These are phyloP conservation scores for Rhimphoctona megacephalus DNA, from an alignment of 2,888 invertebrate genomes.

Conservation along the genomic window DNA sequence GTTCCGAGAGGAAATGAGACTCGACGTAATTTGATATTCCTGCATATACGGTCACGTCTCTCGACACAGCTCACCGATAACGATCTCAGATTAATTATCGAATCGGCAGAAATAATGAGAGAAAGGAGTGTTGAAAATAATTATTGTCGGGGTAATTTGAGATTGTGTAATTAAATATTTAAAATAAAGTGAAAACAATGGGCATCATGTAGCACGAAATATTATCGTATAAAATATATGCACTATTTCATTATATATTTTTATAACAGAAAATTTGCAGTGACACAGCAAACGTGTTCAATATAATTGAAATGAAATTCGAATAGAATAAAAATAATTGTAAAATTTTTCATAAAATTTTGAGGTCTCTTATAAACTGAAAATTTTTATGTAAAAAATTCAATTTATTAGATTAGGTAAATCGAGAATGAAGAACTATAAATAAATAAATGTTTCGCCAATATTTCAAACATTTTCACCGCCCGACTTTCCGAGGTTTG, in stretches of 20 bases:
- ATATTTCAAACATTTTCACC: neutral
- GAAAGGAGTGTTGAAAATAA: slow-evolving; percentile 38
- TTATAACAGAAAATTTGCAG: neutral
- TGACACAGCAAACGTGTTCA: too few species aligned
- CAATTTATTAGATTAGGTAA: neutral
- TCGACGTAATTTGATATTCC: slow-evolving; percentile 59
- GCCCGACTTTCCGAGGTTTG: neutral
- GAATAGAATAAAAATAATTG: too few species aligned
- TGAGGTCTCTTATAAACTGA: neutral
- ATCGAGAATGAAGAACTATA: neutral
- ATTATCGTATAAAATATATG: neutral
- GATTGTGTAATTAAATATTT: neutral
- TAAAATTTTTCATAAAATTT: neutral
- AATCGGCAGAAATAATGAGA: slow-evolving; percentile 33
- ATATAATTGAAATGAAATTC: neutral
- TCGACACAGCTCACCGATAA: slow-evolving; percentile 22
- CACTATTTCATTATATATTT: neutral
- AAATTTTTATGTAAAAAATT: neutral
- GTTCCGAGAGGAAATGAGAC: slow-evolving; percentile 44
- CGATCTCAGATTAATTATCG: slow-evolving; percentile 55
- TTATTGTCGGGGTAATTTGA: slow-evolving; percentile 17
- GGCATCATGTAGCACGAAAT: neutral
- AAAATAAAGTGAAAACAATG: neutral
- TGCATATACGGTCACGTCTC: slow-evolving; percentile 24
- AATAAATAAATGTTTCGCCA: neutral